phyloP scores from a whole-genome alignment of 2,888 invertebrate species.

The Fragum fragum region DNA sequence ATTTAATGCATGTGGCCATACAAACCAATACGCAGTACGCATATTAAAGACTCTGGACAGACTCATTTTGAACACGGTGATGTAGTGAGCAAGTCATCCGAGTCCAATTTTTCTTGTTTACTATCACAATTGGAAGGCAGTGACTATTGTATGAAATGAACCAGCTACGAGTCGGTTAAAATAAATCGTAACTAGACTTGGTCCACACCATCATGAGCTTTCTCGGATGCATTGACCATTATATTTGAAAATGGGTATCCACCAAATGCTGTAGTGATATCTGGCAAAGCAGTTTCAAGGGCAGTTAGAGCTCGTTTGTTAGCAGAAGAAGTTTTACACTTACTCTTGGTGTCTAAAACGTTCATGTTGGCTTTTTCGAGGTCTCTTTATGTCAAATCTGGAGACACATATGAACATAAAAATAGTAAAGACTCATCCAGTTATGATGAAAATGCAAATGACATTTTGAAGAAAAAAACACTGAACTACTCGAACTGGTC shows the following conservation, averaged over 20 bases:
- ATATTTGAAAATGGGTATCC: constrained; percentile 45
- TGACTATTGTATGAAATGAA: constrained; percentile 11
- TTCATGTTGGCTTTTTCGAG: background rate
- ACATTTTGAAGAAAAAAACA: no score
- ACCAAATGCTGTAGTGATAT: constrained; percentile 60
- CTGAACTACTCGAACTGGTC: no score
- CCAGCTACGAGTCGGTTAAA: constrained; percentile 13
- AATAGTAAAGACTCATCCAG: constrained; percentile 10
- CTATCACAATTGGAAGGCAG: constrained; percentile 47
- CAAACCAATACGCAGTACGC: no score
- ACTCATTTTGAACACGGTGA: no score
- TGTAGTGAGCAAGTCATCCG: no score
- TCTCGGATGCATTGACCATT: constrained; percentile 66
- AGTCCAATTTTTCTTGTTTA: no score
- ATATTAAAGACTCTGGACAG: no score
- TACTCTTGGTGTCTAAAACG: background rate
- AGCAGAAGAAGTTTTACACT: no score
- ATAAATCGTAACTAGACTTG: constrained; percentile 38
- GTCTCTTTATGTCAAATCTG: background rate
- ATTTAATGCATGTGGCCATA: no score
- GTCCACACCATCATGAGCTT: constrained; percentile 66
- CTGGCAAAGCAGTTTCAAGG: constrained; percentile 69
- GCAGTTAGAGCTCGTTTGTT: constrained; percentile 66
- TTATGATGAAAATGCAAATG: no score
- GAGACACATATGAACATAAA: background rate